phyloP scores from a whole-genome alignment of 1,140 invertebrate genomes.

The Drosophila chauvacae region DNA sequence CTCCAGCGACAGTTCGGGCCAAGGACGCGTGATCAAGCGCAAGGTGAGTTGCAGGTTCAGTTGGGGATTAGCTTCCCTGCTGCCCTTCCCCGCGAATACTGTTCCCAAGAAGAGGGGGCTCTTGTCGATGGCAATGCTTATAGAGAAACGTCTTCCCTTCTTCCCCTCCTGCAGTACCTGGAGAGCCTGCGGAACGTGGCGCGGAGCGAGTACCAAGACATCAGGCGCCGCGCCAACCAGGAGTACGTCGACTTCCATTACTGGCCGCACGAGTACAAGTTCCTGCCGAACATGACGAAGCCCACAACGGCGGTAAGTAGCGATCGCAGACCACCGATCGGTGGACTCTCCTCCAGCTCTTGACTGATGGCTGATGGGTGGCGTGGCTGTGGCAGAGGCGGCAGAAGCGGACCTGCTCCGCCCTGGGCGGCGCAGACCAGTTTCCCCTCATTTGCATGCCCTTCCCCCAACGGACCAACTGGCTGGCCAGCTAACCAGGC shows the following conservation, averaged over 20 bases:
- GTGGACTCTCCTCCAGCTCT: not conserved
- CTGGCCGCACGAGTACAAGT: slow-evolving; percentile 70
- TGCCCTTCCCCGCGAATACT: not conserved
- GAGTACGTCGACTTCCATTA: slow-evolving; percentile 53
- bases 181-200: slow-evolving; percentile 51
- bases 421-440: slow-evolving; percentile 69
- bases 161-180: slow-evolving; percentile 44
- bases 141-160: not conserved
- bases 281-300: slow-evolving; percentile 76
- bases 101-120: not conserved
- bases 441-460: slow-evolving; percentile 57
- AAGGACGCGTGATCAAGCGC: slow-evolving; percentile 53
- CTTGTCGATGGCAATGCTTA: not conserved
- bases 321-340: slow-evolving; percentile 7
- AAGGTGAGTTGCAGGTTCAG: slow-evolving; percentile 34
- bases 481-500: not conserved
- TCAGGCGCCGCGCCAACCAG: slow-evolving; percentile 41
- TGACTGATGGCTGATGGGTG: slow-evolving; percentile 11
- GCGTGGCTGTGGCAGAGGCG: not conserved
- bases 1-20: slow-evolving; percentile 23
- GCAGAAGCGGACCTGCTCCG: slow-evolving; percentile 64
- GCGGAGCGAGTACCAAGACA: slow-evolving; percentile 44
- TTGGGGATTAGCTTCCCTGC: no score
- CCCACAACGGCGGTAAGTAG: slow-evolving; percentile 63
- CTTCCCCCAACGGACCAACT: slow-evolving; percentile 26